Evolutionary conservation across 1,140 invertebrate species (phyloP), one percentile per base, ranked within the genome.

Genomic region (Gyrodactylus bullatarudis): DNA sequence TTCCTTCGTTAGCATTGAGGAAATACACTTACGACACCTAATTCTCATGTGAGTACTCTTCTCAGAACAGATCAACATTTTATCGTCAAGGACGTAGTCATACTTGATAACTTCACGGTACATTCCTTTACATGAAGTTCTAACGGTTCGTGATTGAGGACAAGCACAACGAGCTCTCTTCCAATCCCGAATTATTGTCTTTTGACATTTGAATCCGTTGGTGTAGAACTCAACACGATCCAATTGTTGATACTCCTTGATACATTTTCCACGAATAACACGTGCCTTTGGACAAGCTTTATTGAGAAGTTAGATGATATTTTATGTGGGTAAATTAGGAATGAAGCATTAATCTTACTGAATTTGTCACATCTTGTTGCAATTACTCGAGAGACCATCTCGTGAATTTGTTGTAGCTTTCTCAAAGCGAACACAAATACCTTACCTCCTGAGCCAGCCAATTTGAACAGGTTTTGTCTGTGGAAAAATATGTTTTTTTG

Each of bases 91-190:
- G 8, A 24, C 26, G 22, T 24, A 71, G 69, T 71, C 23, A 21
- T 23, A 24, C 20, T 23, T 71, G 23, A 26, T 71, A 16, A 71
- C 21, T 22, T 71, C 26, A 24, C 26, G 23, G 21, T 24, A 71
- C 69, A 71, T 71, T 2, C 26, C 26, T 2, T 16, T 26, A 21
- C 69, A 71, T 16, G 69, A 26, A 22, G 23, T 26, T 21, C 23
- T 26, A 20, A 24, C 26, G 23, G 69, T 71, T 16, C 26, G 23
- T 26, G 8, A 16, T 21, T 71, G 2, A 16, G 69, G 69, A 71
- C 69, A 71, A 16, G 69, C 69, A 26, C 69, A 71, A 26, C 69
- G 69, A 23, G 21, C 69, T 26, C 26, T 2, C 69, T 71, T 71
- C 23, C 23, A 71, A 21, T 71, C 69, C 22, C 21, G 69, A 23